Conservation (phyloP, 2,113 vertebrate genomes). For the Syngnathus typhle region DNA sequence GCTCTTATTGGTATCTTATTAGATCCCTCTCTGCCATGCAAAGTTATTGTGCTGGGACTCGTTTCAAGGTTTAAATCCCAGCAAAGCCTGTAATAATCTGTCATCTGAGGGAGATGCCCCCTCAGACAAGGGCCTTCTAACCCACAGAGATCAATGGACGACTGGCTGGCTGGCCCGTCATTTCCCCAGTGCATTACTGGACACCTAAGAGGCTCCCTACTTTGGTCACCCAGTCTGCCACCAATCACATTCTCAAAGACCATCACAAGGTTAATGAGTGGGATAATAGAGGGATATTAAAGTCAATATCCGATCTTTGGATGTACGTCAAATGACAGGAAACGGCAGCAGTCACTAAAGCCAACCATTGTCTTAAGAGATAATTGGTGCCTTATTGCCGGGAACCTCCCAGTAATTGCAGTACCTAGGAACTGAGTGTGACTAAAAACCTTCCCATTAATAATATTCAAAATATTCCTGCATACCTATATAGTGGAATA, state of each 20-base stretch:
- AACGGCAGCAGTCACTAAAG: constrained; percentile 10
- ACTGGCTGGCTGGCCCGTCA: constrained; percentile 42
- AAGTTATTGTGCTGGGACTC: constrained; percentile 71
- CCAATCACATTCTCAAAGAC: constrained; percentile 36
- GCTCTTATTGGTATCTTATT: constrained; percentile 72
- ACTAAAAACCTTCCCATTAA: too few relatives aligned
- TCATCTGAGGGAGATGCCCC: constrained; percentile 68
- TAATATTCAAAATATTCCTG: too few relatives aligned
- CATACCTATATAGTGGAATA: too few relatives aligned
- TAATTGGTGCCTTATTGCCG: constrained; percentile 51
- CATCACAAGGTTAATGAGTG: constrained; percentile 63
- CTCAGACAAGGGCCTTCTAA: constrained; percentile 70
- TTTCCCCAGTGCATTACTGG: constrained; percentile 34
- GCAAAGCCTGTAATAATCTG: constrained; percentile 76
- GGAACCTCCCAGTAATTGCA: constrained; percentile 8
- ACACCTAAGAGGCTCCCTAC: constrained; percentile 45
- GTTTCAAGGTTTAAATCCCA: constrained; percentile 68
- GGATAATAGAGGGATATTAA: constrained; percentile 57
- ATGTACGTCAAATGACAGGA: constrained; percentile 39
- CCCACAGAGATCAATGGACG: constrained; percentile 73
- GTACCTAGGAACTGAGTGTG: too few relatives aligned
- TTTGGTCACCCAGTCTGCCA: constrained; percentile 21
- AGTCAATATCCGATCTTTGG: constrained; percentile 62
- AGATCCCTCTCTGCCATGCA: constrained; percentile 67
- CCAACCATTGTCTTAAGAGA: constrained; percentile 39